Evolutionary conservation across 2,888 invertebrate genomes (phyloP), one percentile per base, ranked within the genome.

Genomic region (Dynastes maya): DNA sequence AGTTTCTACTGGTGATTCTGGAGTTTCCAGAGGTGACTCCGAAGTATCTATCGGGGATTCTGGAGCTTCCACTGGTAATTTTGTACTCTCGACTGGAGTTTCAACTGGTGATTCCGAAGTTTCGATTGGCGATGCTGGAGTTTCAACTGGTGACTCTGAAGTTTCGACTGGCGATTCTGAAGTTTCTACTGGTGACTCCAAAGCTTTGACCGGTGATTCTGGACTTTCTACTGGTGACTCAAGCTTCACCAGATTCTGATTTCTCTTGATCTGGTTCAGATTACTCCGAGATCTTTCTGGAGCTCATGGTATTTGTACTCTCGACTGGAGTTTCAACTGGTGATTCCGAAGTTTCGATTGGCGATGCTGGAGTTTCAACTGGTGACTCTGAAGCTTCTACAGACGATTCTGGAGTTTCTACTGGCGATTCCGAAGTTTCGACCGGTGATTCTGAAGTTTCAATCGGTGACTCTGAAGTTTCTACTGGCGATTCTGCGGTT

Each of bases 91-190:
- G 4, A 37, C 70, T 29, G 70, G 3, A 45, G 13, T 53, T 45
- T 70, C 70, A 6, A 32, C 6, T 9, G 51, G 27, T 6, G 51
- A 27, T 9, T 70, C 70, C 13, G 70, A 5, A 16, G 27, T 5
- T 11, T 70, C 51, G n/a, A 27, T 37, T 4, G 51, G 70, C 29
- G 51, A 53, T 70, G 45, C 49, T 51, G 70, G 51, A 37, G 2
- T 22, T 45, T 27, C 63, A 9, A n/a, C 51, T 13, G 51, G 22
- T 5, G 22, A n/a, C 1, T 55, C n/a, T 2, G 55, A n/a, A n/a
- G 27, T 13, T 64, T 27, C 29, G 9, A 16, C 9, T 32, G 64
- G 11, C n/a, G 29, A 37, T 64, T 2, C 64, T 32, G 55, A 1
- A 27, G 11, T 22, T 67, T 11, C 37, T 37, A 16, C 11, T 4